These are phyloP conservation scores for Crematogaster levior DNA, from an alignment of 2,888 invertebrate species.

Conservation along the genomic window DNA sequence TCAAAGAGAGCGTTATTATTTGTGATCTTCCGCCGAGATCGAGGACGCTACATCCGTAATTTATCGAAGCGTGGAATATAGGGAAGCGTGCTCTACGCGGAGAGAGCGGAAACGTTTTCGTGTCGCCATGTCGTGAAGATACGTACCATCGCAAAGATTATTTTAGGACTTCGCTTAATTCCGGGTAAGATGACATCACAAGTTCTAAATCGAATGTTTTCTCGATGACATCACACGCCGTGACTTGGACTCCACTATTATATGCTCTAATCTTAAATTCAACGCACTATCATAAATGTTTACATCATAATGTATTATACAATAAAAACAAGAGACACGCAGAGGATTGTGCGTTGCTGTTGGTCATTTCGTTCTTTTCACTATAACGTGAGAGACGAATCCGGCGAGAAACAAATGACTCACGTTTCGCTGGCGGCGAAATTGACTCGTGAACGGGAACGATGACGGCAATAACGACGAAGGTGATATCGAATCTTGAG, in stretches of 20 bases:
- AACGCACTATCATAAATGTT: background rate
- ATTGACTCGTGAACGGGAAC: conserved; percentile 30
- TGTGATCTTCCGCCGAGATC: conserved; percentile 64
- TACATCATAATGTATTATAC: background rate
- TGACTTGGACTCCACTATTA: background rate
- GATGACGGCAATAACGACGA: conserved; percentile 10
- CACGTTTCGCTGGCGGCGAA: conserved; percentile 71
- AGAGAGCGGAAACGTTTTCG: conserved; percentile 12
- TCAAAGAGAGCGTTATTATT: conserved; percentile 71
- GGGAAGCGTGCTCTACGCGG: conserved; percentile 36
- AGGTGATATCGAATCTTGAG: conserved; percentile 34
- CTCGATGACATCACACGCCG: background rate
- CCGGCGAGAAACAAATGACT: conserved; percentile 68
- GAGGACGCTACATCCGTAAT: conserved; percentile 62
- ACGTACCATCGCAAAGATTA: conserved; percentile 1
- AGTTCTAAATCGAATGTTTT: background rate
- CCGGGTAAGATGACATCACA: background rate
- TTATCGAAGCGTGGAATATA: conserved; percentile 57
- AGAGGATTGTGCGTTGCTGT: background rate
- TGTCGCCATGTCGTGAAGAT: background rate
- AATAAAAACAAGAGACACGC: background rate
- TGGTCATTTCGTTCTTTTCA: background rate
- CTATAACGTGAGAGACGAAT: background rate
- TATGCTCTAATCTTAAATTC: background rate
- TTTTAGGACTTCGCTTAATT: conserved; percentile 37